Percentiles rank a stretch among this genome's conserved stretches.
These are phyloP conservation scores for Monochamus alternatus DNA, from an alignment of 2,888 invertebrate genomes.

Conservation along the genomic window DNA sequence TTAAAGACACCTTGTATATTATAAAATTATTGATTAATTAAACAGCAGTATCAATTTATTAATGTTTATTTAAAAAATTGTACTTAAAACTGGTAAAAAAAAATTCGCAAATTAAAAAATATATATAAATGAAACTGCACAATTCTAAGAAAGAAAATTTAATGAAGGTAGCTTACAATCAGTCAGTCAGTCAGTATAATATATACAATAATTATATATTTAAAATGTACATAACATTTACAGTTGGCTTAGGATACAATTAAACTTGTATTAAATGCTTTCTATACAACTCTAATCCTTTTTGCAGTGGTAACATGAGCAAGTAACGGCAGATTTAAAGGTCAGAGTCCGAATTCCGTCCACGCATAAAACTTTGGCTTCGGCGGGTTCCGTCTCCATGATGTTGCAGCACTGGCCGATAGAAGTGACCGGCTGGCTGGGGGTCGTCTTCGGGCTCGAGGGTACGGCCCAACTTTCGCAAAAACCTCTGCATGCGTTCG, in stretches of 20 bases:
- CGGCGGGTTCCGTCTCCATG: constrained; percentile 89
- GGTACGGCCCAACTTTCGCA: constrained; percentile 92
- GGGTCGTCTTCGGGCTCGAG: constrained; percentile 74
- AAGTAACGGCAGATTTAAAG: constrained; percentile 88
- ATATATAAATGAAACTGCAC: constrained; percentile 19
- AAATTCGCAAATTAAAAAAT: no score
- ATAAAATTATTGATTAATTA: no score
- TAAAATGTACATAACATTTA: constrained; percentile 52
- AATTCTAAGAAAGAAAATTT: constrained; percentile 50
- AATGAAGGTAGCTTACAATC: constrained; percentile 52
- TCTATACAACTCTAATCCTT: constrained; percentile 74
- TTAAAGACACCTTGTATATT: no score
- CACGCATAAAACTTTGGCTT: constrained; percentile 84
- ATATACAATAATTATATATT: constrained; percentile 48
- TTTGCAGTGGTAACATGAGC: constrained; percentile 90
- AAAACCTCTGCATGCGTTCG: constrained; percentile 90
- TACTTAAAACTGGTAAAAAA: no score
- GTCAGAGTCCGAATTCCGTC: constrained; percentile 84
- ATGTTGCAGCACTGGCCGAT: constrained; percentile 93
- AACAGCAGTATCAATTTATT: no score
- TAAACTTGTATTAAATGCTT: constrained; percentile 16
- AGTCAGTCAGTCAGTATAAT: constrained; percentile 67
- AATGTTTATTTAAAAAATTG: no score
- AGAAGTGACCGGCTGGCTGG: constrained; percentile 74
- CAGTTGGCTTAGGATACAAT: constrained; percentile 38